A percentile compares a stretch with the other conserved stretches of the same genome.
Conservation (phyloP, 2,113 vertebrate species). For the Circaetus cinerascens region DNA sequence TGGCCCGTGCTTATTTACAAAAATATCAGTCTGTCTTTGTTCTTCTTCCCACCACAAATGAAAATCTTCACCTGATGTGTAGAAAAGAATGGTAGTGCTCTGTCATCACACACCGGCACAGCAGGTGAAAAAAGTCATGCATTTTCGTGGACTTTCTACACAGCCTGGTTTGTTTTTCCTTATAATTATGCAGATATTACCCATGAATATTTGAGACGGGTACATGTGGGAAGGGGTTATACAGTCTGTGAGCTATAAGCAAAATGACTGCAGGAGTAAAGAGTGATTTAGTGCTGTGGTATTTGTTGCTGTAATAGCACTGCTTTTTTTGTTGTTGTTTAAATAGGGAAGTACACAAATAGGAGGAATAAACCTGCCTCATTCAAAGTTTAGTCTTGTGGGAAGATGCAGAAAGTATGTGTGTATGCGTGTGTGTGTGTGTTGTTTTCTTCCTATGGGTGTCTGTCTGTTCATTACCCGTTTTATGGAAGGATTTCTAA, state of each 20-base stretch:
- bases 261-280: neutral
- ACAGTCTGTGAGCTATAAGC: neutral
- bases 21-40: neutral
- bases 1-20: neutral
- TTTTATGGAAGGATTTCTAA: neutral
- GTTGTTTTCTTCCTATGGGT: rapidly evolving
- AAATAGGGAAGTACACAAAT: neutral
- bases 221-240: neutral
- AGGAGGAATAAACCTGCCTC: neutral
- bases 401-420: neutral
- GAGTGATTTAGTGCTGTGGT: neutral
- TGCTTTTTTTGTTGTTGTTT: neutral
- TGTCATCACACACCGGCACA: neutral
- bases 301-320: neutral
- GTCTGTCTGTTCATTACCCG: neutral
- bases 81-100: neutral
- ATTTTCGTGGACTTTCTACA: neutral
- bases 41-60: neutral
- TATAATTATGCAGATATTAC: neutral
- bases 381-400: neutral
- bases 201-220: neutral
- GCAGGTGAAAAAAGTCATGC: neutral
- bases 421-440: neutral
- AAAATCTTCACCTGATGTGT: neutral
- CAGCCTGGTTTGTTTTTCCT: neutral